Percentiles rank a stretch among this genome's conserved stretches.
Conservation (phyloP, 2,888 invertebrate species). For the Byasa hedistus region DNA sequence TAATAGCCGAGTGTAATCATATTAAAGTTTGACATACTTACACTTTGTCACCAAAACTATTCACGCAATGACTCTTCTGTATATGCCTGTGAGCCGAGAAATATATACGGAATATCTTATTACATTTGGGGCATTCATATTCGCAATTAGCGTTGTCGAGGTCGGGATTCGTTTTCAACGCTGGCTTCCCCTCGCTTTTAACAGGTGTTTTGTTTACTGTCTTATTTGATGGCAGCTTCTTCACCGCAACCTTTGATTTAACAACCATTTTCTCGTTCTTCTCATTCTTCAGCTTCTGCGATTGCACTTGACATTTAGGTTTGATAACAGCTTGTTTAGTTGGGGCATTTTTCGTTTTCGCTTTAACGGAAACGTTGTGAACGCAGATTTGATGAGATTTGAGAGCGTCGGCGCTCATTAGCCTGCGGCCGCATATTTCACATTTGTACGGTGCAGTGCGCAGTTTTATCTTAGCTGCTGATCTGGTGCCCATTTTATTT, state of each 20-base stretch:
- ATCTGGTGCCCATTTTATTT: slow-evolving; percentile 53
- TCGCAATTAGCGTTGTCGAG: slow-evolving; percentile 27
- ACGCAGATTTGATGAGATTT: slow-evolving; percentile 46
- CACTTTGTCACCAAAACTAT: slow-evolving; percentile 46
- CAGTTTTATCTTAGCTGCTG: slow-evolving; percentile 45
- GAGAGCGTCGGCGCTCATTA: slow-evolving; percentile 45
- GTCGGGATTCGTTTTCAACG: background rate
- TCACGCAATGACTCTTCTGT: slow-evolving; percentile 52
- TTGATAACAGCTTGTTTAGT: slow-evolving; percentile 31
- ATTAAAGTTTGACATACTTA: slow-evolving; percentile 41
- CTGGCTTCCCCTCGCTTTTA: slow-evolving; percentile 13
- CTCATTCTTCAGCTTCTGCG: slow-evolving; percentile 16
- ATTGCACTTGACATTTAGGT: slow-evolving; percentile 19
- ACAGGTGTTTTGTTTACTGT: slow-evolving; percentile 10
- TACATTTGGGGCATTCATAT: slow-evolving; percentile 60
- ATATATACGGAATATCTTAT: slow-evolving; percentile 44
- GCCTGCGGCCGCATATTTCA: slow-evolving; percentile 49
- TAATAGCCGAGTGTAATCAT: too few relatives aligned
- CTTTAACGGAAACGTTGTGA: slow-evolving; percentile 37
- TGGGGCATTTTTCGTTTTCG: slow-evolving; percentile 29
- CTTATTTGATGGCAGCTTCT: slow-evolving; percentile 21
- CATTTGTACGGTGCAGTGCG: slow-evolving; percentile 49
- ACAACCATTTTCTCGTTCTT: slow-evolving; percentile 9
- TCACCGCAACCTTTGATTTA: slow-evolving; percentile 13
- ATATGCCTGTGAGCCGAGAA: slow-evolving; percentile 58